A percentile compares a stretch with the other conserved stretches of the same genome.
Evolutionary conservation across 2,113 vertebrate species (phyloP).

Genomic region (Notothenia rossii): DNA sequence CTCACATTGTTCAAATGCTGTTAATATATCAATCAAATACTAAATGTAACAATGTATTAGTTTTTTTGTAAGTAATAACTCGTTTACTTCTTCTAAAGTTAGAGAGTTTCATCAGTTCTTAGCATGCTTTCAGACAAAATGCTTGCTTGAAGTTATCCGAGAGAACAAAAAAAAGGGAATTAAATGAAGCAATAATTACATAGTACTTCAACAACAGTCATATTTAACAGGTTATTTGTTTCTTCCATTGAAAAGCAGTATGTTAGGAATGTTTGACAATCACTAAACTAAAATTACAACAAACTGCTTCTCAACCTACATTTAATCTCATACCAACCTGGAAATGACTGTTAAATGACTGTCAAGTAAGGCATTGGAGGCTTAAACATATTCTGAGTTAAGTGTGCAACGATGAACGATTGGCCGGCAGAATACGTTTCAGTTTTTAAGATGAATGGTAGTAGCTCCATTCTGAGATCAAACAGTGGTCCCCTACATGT

Average conservation of each 20-base stretch:
- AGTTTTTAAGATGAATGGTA: not conserved
- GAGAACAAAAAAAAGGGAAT: not conserved
- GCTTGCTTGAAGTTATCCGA: not conserved
- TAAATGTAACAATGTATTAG: not conserved
- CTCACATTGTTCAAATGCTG: not conserved
- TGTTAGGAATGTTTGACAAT: conserved; percentile 65
- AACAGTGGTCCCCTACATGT: conserved; percentile 7
- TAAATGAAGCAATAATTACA: not conserved
- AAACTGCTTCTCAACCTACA: not conserved
- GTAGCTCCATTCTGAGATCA: not conserved
- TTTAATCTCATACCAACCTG: conserved; percentile 23
- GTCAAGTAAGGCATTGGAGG: conserved; percentile 9
- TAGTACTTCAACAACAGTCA: not conserved
- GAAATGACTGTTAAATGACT: not conserved
- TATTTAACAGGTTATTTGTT: not conserved
- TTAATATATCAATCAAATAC: conserved; percentile 4
- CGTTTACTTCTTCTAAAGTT: not conserved
- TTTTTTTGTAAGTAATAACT: not conserved
- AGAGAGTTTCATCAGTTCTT: not conserved
- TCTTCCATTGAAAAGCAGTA: not conserved
- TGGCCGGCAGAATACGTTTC: not conserved
- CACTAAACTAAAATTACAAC: conserved; percentile 2
- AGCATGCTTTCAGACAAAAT: not conserved
- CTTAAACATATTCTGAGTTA: not conserved
- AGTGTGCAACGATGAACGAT: not conserved